These are phyloP conservation scores for Hyperopisus bebe DNA, from an alignment of 2,113 vertebrate species.

Conservation along the genomic window DNA sequence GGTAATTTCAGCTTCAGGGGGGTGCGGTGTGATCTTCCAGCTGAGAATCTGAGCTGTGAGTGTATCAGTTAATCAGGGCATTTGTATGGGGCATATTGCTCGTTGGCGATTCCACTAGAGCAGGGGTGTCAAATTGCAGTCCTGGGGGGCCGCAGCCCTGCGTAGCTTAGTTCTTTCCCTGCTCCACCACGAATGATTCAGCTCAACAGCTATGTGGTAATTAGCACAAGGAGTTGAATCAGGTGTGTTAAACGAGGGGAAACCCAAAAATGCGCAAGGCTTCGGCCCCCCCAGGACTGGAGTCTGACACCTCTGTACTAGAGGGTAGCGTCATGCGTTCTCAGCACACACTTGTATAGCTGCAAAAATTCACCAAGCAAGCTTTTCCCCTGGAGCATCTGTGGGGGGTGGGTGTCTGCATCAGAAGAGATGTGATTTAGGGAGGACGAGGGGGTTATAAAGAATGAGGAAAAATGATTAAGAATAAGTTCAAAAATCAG, in stretches of 20 bases:
- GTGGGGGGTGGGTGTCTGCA: background rate
- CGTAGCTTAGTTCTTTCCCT: no score
- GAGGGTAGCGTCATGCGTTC: no score
- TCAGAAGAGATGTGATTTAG: no score
- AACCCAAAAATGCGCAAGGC: no score
- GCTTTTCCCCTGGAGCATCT: background rate
- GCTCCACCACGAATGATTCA: no score
- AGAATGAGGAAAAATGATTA: background rate
- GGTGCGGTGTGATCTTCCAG: background rate
- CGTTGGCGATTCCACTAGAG: background rate
- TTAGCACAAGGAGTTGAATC: no score
- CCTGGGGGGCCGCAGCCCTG: no score
- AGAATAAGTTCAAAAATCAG: background rate
- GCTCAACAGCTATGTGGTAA: no score
- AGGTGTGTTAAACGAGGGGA: no score
- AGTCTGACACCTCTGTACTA: no score
- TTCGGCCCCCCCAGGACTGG: no score
- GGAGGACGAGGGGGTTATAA: background rate
- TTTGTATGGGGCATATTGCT: background rate
- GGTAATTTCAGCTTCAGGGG: background rate
- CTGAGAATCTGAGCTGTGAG: background rate
- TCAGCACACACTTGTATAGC: background rate
- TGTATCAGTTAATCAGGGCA: background rate
- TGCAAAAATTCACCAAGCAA: background rate
- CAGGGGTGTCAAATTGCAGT: no score